Base-by-base conservation (phyloP, 2,888 invertebrate genomes). In the Phortica okadai region DNA sequence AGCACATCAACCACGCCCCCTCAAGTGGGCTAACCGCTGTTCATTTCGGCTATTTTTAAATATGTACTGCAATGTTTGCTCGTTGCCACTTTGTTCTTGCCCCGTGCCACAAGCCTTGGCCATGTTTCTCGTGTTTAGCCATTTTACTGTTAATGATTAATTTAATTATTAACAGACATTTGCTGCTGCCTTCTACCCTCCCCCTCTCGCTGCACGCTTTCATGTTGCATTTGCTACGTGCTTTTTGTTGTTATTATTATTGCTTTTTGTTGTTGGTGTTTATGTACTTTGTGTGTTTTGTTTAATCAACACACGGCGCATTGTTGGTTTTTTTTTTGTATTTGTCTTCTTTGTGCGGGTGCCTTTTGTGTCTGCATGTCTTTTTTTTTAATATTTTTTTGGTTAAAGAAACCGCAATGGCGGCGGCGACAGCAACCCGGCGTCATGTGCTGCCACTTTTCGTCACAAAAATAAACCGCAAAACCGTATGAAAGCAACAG, bases 341-440 rank as follows among this genome's bases (percentile, higher is more conserved):
- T 58, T 73, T 62, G 33, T 50, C 16, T 62, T 58, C n/a, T 58
- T 14, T 25, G 56, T 73, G 73, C 56, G 41, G 73, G 56, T 72
- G 72, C 41, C 45, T 73, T 73, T 42, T 56, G 58, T 73, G 58
- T 42, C 58, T 41, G n/a, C 73, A 73, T 56, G 33, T 33, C 33
- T 33, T 33, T 33, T 33, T 33, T 33, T 4, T 2, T 33, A 33
- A 2, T 33, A 4, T 33, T 2, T 66, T 66, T 66, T 42, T 41
- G 64, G 64, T n/a, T 25, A 73, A 73, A 73, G 56, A 73, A 58
- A 73, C 73, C 73, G 25, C 25, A 73, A 58, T 16, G 59, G n/a
- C 59, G 16, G 14, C 4, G 33, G 33, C 33, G 4, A 50, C 50
- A 8, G 21, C 16, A 25, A 62, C 62, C 25, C 42, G 42, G 66